A percentile compares a stretch with the other conserved stretches of the same genome.
These are phyloP conservation scores for Erpetoichthys calabaricus DNA, from an alignment of 2,797 vertebrate genomes.

Conservation along the genomic window DNA sequence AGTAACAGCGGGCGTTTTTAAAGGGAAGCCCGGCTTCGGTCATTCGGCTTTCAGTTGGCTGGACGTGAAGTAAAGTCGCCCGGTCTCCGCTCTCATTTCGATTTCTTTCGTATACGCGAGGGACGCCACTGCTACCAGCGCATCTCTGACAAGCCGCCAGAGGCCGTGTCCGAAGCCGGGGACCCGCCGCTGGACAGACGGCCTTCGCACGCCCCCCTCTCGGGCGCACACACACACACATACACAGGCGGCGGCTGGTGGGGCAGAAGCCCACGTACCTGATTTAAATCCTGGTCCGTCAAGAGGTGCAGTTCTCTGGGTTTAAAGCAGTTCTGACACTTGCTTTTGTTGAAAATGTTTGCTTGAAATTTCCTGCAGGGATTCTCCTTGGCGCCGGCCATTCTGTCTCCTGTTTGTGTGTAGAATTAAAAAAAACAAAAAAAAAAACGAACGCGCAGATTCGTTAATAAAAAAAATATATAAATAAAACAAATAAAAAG, in stretches of 20 bases:
- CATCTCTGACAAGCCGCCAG: too few species aligned
- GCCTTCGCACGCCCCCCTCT: too few species aligned
- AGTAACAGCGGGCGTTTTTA: too few species aligned
- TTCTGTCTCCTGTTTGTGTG: slow-evolving; percentile 27
- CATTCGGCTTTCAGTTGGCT: too few species aligned
- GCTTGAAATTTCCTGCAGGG: slow-evolving; percentile 93
- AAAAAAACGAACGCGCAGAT: slow-evolving; percentile 7
- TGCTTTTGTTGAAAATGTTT: slow-evolving; percentile 97
- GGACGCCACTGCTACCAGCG: too few species aligned
- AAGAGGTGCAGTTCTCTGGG: slow-evolving; percentile 84
- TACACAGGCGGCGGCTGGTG: background rate
- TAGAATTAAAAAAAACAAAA: background rate
- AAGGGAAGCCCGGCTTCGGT: too few species aligned
- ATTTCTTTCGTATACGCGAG: too few species aligned
- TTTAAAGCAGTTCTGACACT: slow-evolving; percentile 98
- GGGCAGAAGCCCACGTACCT: slow-evolving; percentile 49
- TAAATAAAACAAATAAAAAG: background rate
- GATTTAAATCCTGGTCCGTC: slow-evolving; percentile 87
- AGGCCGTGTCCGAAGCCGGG: too few species aligned
- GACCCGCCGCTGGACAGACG: too few species aligned
- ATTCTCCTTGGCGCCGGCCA: slow-evolving; percentile 83
- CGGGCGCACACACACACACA: too few species aligned
- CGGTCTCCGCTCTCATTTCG: too few species aligned
- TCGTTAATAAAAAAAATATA: slow-evolving; percentile 2
- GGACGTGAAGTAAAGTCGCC: too few species aligned